Evolutionary conservation across 2,888 invertebrate genomes (phyloP).

Genomic region (Hirtodrosophila duncani): DNA sequence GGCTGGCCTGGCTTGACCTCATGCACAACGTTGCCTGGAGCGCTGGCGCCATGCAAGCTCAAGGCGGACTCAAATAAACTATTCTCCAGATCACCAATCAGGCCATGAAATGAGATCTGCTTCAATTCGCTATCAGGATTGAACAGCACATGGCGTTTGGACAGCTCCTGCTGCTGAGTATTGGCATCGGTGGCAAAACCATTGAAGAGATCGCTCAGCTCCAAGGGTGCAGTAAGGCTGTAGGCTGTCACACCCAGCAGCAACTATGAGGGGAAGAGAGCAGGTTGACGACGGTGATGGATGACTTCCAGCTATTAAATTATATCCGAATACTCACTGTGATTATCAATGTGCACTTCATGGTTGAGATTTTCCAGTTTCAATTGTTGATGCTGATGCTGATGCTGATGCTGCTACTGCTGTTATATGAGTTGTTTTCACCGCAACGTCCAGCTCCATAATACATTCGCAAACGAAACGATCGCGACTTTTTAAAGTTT

Average conservation of each 20-base stretch:
- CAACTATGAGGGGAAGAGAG: constrained; percentile 29
- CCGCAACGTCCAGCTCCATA: constrained; percentile 58
- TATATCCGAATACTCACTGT: constrained; percentile 65
- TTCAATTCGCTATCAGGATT: constrained; percentile 58
- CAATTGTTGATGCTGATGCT: constrained; percentile 9
- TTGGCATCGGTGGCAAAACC: constrained; percentile 33
- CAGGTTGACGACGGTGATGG: background rate
- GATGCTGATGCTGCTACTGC: constrained; percentile 7
- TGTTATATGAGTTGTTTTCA: constrained; percentile 37
- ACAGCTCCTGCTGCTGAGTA: constrained; percentile 37
- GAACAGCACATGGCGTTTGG: constrained; percentile 58
- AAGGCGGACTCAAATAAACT: constrained; percentile 70
- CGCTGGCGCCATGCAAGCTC: constrained; percentile 56
- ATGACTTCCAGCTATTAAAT: no score
- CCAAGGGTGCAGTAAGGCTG: constrained; percentile 48
- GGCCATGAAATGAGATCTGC: constrained; percentile 67
- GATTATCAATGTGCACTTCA: constrained; percentile 59
- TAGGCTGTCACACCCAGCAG: constrained; percentile 31
- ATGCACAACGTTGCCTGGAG: constrained; percentile 43
- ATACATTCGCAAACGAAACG: constrained; percentile 43
- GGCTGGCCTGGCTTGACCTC: constrained; percentile 37
- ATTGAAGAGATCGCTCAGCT: constrained; percentile 49
- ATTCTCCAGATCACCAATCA: constrained; percentile 73
- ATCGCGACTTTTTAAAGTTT: constrained; percentile 58
- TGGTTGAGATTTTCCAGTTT: constrained; percentile 26